Base-by-base conservation (phyloP, 2,888 invertebrate species). In the Drosophila phalerata region DNA sequence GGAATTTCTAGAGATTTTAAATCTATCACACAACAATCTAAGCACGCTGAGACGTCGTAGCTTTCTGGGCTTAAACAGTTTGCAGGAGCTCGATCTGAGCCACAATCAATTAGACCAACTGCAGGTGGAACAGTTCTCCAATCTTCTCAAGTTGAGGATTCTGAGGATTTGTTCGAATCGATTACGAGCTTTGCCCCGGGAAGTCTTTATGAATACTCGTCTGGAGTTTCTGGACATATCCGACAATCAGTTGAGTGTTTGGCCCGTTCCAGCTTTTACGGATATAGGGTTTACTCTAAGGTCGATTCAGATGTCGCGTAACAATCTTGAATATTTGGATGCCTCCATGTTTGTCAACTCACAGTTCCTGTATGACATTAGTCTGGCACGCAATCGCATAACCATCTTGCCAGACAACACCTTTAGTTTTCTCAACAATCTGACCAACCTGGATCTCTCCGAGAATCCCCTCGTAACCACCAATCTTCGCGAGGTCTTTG, bases 361-460 rank as follows among this genome's bases (percentile, higher is more conserved):
- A 32, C 96, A 97, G 57, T 96, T 96, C 91, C 93, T 98, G 47
- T 94, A 96, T 64, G 95, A 95, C 81, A 93, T 98, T 64, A 96
- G 97, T 93, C 93, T 98, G 88, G 96, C 96, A 48, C 94, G 94
- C 88, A 98, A 98, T 93, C 95, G 96, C 88, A 94, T 97, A 70
- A 96, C 96, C 17, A 96, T 97, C 73, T 93, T 98, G 75, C 97
- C 97, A 3, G 97, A 97, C 93, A 97, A 97, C 91, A 97, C 97
- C 19, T 97, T 98, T 92, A 96, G 96, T 25, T 96, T 96, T 89
- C 94, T 97, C 60, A 95, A 96, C 47, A 95, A 96, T 79, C 93
- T 97, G 71, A 95, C 97, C 80, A 95, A 95, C 84, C 93, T 98
- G 85, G 97, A 97, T 93, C 93, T 98, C 53, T 96, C 97, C 79